A percentile compares a stretch with the other conserved stretches of the same genome.
Evolutionary conservation across 2,888 invertebrate species (phyloP).

Genomic region (Nudaria mundana): DNA sequence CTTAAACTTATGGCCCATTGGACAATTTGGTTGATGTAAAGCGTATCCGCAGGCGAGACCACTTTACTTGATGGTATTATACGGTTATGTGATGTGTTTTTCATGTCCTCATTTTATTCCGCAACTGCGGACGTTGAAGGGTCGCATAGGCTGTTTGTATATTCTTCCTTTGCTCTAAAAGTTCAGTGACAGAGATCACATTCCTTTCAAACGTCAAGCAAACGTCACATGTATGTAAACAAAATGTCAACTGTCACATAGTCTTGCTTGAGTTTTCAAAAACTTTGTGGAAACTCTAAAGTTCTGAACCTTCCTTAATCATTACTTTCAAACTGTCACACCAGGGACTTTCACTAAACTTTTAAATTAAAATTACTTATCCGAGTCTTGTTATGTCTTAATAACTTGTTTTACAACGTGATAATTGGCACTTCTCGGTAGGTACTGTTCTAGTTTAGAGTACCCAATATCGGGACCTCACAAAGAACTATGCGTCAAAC

Average conservation of each 20-base stretch:
- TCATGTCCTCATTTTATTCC: slow-evolving; percentile 60
- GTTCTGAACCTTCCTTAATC: neutral
- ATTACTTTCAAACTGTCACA: neutral
- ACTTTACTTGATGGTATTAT: slow-evolving; percentile 60
- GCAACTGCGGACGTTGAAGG: slow-evolving; percentile 40
- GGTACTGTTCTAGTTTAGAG: no score
- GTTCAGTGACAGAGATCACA: neutral
- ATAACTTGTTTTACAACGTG: no score
- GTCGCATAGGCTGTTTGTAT: slow-evolving; percentile 37
- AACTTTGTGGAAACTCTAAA: neutral
- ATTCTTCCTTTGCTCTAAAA: slow-evolving; percentile 32
- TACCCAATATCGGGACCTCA: no score
- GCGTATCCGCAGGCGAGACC: slow-evolving; percentile 37
- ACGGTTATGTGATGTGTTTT: slow-evolving; percentile 64
- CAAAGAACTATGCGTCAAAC: no score
- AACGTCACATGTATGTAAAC: no score
- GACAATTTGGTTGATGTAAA: slow-evolving; percentile 46
- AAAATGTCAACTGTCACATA: neutral
- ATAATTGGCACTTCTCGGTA: no score
- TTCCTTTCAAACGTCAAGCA: neutral
- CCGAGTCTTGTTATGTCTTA: neutral
- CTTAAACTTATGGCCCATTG: slow-evolving; percentile 27
- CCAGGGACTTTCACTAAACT: neutral
- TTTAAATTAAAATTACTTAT: neutral
- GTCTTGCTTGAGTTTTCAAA: neutral